phyloP scores from a whole-genome alignment of 2,113 vertebrate genomes.

The Castor canadensis region DNA sequence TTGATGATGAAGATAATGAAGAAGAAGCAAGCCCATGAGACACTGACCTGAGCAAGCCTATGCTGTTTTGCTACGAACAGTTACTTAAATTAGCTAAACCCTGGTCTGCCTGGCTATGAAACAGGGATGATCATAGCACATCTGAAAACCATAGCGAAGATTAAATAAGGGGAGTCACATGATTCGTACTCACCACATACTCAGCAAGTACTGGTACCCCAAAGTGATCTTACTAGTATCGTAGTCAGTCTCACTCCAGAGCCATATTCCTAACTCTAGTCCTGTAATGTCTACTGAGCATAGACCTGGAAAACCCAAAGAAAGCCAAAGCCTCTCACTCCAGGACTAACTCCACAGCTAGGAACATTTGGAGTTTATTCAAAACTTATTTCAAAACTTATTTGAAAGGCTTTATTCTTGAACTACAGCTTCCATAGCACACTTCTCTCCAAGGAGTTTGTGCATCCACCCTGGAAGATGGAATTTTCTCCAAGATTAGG shows the following conservation, averaged over 20 bases:
- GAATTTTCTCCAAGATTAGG: not conserved
- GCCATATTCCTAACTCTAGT: not conserved
- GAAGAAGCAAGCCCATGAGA: not conserved
- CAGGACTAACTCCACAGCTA: not conserved
- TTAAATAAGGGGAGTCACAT: not conserved
- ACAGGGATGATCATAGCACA: not conserved
- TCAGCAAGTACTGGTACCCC: not conserved
- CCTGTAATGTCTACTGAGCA: not conserved
- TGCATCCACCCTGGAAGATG: not conserved
- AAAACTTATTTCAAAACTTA: too few species aligned
- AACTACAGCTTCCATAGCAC: not conserved
- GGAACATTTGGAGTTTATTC: not conserved
- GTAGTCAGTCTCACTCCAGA: not conserved
- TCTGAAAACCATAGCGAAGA: not conserved
- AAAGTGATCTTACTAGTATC: too few species aligned
- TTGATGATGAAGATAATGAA: not conserved
- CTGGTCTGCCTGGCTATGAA: not conserved
- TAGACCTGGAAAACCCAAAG: not conserved
- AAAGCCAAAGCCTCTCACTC: not conserved
- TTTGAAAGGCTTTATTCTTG: not conserved
- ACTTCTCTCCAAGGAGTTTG: not conserved
- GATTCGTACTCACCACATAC: fast-evolving
- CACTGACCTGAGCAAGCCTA: not conserved
- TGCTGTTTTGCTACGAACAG: not conserved
- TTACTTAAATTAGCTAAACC: not conserved